Evolutionary conservation across 2,888 invertebrate genomes (phyloP).

Genomic region (Caenorhabditis sp.): DNA sequence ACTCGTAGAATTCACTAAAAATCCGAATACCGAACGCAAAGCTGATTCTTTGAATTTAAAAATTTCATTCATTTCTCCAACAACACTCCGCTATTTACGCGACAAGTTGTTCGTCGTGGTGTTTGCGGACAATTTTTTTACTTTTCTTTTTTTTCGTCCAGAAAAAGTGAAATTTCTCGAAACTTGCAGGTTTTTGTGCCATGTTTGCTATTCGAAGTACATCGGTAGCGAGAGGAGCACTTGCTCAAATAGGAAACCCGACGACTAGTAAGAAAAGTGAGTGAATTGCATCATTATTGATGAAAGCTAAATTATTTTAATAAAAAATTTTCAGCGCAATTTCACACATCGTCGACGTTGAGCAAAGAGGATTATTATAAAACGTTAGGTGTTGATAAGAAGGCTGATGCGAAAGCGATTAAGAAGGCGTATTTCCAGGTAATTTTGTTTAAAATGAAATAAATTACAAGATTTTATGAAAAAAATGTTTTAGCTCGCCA

Average conservation of each 20-base stretch:
- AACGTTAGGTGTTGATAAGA: constrained; percentile 87
- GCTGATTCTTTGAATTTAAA: no score
- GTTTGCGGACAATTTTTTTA: constrained; percentile 13
- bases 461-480: background rate
- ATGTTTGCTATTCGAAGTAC: constrained; percentile 8
- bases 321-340: constrained; percentile 27
- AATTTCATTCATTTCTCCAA: background rate
- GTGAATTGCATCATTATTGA: constrained; percentile 9
- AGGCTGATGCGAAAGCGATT: constrained; percentile 84
- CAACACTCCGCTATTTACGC: background rate
- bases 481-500: constrained; percentile 84
- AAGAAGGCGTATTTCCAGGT: constrained; percentile 77
- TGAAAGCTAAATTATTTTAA: background rate
- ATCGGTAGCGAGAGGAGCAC: constrained; percentile 11
- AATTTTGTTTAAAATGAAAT: constrained; percentile 5
- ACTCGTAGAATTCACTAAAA: no score
- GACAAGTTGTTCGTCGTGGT: constrained; percentile 16
- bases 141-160: background rate
- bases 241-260: constrained; percentile 24
- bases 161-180: background rate
- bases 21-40: no score
- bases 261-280: constrained; percentile 29
- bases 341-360: constrained; percentile 27
- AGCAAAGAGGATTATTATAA: constrained; percentile 84
- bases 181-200: background rate